These are phyloP conservation scores for Dipodomys ordii DNA, from an alignment of 2,113 vertebrate genomes.

Conservation along the genomic window DNA sequence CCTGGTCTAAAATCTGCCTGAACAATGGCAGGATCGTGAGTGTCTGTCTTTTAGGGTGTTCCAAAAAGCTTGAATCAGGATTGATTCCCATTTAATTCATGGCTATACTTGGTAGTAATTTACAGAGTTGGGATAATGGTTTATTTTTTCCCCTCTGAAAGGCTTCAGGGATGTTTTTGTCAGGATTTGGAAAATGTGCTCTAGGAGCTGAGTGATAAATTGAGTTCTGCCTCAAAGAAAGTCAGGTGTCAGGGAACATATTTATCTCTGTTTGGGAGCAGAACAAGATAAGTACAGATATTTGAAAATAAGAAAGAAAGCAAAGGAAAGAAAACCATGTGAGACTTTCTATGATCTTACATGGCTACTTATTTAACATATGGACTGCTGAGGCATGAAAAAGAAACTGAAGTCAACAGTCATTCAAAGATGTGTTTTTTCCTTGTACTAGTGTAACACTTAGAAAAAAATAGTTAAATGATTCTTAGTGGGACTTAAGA, in stretches of 20 bases:
- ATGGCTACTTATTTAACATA: not conserved
- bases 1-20: not conserved
- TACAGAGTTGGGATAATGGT: slow-evolving; percentile 53
- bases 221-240: slow-evolving; percentile 66
- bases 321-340: not conserved
- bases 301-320: slow-evolving; percentile 12
- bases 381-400: not conserved
- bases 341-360: slow-evolving; percentile 25
- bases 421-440: not conserved
- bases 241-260: slow-evolving; percentile 55
- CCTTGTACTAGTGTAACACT: not conserved
- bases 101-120: slow-evolving; percentile 64
- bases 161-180: slow-evolving; percentile 62
- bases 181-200: slow-evolving; percentile 61
- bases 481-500: not conserved
- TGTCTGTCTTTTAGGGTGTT: not conserved
- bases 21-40: not conserved
- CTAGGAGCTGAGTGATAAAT: slow-evolving; percentile 66
- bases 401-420: not conserved
- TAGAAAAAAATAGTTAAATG: not conserved
- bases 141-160: slow-evolving; percentile 68
- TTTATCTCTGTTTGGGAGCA: slow-evolving; percentile 61
- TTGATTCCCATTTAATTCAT: slow-evolving; percentile 70
- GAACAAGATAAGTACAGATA: slow-evolving; percentile 19
- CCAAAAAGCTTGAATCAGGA: slow-evolving; percentile 53